phyloP scores from a whole-genome alignment of 2,888 invertebrate species.

The Lordiphosa fenestrarum region DNA sequence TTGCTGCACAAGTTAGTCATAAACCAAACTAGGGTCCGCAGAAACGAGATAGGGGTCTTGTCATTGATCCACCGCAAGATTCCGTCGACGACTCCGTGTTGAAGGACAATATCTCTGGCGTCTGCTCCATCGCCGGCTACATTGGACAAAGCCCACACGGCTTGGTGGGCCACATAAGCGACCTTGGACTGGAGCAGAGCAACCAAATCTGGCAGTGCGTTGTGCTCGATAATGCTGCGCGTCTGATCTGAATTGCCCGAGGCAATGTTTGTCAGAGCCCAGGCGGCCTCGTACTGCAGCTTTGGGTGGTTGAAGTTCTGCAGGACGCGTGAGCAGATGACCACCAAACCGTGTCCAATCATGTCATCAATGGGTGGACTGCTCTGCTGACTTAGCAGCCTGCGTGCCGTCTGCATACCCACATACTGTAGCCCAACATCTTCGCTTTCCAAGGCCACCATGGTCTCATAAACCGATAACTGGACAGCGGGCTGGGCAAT shows the following conservation, averaged over 20 bases:
- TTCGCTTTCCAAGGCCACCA: no score
- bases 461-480: no score
- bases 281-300: slow-evolving; percentile 85
- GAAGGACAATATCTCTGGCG: slow-evolving; percentile 90
- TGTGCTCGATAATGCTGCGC: slow-evolving; percentile 89
- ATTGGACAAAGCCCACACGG: slow-evolving; percentile 98
- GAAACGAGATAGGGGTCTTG: slow-evolving; percentile 84
- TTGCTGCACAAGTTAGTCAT: slow-evolving; percentile 96
- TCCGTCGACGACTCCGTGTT: slow-evolving; percentile 86
- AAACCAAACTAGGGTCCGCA: slow-evolving; percentile 96
- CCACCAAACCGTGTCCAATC: no score
- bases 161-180: slow-evolving; percentile 90
- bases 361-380: no score
- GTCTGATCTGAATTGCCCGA: slow-evolving; percentile 97
- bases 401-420: no score
- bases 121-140: slow-evolving; percentile 94
- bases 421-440: no score
- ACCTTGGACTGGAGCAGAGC: slow-evolving; percentile 86
- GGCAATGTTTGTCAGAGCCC: slow-evolving; percentile 92
- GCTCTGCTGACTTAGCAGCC: no score
- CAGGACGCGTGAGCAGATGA: no score
- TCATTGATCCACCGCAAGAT: slow-evolving; percentile 85
- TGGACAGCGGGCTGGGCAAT: no score
- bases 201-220: slow-evolving; percentile 91
- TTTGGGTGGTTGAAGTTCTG: slow-evolving; percentile 77